These are phyloP conservation scores for Drosophila conformis DNA, from an alignment of 2,888 invertebrate genomes.

Conservation along the genomic window DNA sequence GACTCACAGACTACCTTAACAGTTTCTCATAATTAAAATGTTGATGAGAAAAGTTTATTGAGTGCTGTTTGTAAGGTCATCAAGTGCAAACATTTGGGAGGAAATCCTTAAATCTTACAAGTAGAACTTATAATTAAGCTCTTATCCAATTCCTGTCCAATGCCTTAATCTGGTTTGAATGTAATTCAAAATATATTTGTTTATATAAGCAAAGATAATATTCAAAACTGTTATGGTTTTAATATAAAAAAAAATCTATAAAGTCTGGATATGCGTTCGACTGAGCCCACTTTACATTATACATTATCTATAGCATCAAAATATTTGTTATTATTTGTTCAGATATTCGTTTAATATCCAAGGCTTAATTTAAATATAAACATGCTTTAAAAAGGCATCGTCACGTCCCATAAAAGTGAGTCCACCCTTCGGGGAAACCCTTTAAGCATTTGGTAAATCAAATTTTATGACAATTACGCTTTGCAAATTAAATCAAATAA, in stretches of 20 bases:
- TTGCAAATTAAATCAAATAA: conserved; percentile 70
- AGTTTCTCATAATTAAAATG: conserved; percentile 21
- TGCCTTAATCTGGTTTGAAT: neutral
- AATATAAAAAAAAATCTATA: neutral
- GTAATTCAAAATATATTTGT: too few species aligned
- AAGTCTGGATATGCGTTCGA: neutral
- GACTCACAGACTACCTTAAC: neutral
- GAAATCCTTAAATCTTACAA: neutral
- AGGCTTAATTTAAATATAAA: conserved; percentile 24
- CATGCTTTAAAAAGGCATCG: neutral
- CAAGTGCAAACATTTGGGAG: neutral
- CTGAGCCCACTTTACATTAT: neutral
- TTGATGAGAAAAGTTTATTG: conserved; percentile 7
- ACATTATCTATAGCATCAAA: neutral
- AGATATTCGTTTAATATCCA: too few species aligned
- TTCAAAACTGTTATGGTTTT: neutral
- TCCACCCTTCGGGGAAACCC: conserved; percentile 8
- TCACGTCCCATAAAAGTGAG: neutral
- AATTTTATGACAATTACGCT: conserved; percentile 65
- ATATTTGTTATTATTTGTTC: neutral
- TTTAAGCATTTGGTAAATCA: conserved; percentile 42
- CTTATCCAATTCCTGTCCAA: neutral
- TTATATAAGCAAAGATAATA: neutral
- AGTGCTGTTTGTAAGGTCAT: neutral
- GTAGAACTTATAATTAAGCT: neutral